Percentiles rank a stretch among this genome's conserved stretches.
Conservation (phyloP, 2,113 vertebrate genomes). For the Bucco capensis region DNA sequence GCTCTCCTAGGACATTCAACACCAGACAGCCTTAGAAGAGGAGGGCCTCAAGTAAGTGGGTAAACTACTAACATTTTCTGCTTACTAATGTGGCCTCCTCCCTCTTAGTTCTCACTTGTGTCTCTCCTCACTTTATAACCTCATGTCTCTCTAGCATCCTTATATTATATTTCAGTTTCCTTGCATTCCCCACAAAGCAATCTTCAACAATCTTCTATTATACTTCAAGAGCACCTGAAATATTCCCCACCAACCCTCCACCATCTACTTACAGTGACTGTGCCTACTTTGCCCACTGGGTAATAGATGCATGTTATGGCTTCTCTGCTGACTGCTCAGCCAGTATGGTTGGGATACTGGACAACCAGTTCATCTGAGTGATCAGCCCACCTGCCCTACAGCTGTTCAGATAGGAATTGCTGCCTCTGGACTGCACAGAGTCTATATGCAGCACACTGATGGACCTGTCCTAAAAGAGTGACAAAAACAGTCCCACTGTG, state of each 20-base stretch:
- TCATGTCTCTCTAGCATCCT: background rate
- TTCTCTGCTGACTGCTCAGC: background rate
- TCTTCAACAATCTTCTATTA: background rate
- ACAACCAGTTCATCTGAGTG: background rate
- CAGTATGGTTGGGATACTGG: background rate
- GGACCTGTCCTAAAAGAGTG: background rate
- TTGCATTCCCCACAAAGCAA: background rate
- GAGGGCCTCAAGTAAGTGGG: background rate
- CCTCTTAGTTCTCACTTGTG: background rate
- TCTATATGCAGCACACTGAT: background rate
- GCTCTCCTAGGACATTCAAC: background rate
- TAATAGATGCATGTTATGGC: rapidly evolving
- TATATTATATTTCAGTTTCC: background rate
- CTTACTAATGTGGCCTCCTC: background rate
- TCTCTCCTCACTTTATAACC: background rate
- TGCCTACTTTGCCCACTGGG: background rate
- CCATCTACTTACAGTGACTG: background rate
- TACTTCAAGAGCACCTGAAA: background rate
- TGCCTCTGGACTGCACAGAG: background rate
- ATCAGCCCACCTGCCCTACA: background rate
- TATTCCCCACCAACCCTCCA: background rate
- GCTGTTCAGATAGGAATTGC: background rate
- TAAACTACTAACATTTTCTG: background rate
- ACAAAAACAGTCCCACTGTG: background rate
- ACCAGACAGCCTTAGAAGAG: background rate